Evolutionary conservation across 1,140 invertebrate genomes (phyloP).

Genomic region (Patella vulgata): DNA sequence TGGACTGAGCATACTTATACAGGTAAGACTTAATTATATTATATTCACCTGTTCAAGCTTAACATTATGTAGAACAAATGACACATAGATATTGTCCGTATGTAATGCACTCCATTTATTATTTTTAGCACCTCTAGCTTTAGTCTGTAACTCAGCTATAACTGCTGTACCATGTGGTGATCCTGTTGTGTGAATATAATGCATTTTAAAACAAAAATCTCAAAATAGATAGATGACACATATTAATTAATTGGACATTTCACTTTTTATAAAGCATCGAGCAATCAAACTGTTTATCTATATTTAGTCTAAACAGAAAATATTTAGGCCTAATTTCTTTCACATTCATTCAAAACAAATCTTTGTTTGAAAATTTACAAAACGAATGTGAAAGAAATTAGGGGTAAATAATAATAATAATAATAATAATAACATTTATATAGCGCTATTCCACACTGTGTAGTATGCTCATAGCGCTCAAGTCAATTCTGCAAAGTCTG

Average conservation of each 20-base stretch:
- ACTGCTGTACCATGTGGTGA: conserved; percentile 37
- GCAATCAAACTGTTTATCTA: background rate
- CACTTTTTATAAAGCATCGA: background rate
- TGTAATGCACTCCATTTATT: conserved; percentile 44
- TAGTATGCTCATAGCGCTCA: too few relatives aligned
- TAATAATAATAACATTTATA: too few relatives aligned
- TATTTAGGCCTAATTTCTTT: too few relatives aligned
- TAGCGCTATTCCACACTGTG: too few relatives aligned
- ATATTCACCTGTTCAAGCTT: conserved; percentile 11
- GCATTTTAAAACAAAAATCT: too few relatives aligned
- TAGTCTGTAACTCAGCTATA: conserved; percentile 41
- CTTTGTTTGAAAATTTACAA: too few relatives aligned
- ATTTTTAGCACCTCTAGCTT: conserved; percentile 42
- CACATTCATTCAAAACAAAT: too few relatives aligned
- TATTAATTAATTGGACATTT: too few relatives aligned
- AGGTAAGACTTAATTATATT: background rate
- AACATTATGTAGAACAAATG: conserved; percentile 32
- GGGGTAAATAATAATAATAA: too few relatives aligned
- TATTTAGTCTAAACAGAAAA: background rate
- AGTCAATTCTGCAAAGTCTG: too few relatives aligned
- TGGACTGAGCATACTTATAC: too few relatives aligned
- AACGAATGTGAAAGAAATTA: too few relatives aligned
- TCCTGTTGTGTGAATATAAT: conserved; percentile 14
- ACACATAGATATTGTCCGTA: conserved; percentile 45
- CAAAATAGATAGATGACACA: background rate